Evolutionary conservation across 2,113 vertebrate species (phyloP).

Genomic region (Dipodomys spectabilis): DNA sequence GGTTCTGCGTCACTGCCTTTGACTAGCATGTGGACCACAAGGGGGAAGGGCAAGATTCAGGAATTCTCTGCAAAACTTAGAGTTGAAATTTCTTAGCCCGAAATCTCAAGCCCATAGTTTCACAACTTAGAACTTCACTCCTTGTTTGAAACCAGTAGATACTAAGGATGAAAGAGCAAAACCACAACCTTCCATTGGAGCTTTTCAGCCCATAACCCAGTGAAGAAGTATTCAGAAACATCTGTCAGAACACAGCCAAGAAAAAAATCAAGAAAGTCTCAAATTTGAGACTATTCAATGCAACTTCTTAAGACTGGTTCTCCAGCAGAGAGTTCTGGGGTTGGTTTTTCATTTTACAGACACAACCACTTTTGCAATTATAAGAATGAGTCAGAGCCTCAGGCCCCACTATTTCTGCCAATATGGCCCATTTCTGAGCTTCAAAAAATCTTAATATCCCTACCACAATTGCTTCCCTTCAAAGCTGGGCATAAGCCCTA

Average conservation of each 20-base stretch:
- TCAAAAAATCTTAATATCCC: conserved; percentile 33
- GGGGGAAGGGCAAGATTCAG: not conserved
- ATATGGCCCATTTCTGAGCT: conserved; percentile 12
- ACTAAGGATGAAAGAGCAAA: not conserved
- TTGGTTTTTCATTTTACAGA: conserved; percentile 24
- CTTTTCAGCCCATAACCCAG: not conserved
- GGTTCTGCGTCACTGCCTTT: not conserved
- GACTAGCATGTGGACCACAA: not conserved
- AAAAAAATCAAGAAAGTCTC: not conserved
- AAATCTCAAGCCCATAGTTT: not conserved
- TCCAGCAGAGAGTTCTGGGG: not conserved
- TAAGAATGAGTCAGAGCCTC: conserved; percentile 52
- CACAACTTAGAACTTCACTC: not conserved
- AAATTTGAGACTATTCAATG: not conserved
- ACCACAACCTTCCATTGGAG: not conserved
- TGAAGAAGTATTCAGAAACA: not conserved
- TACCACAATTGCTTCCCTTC: not conserved
- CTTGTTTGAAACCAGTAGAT: not conserved
- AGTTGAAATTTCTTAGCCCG: not conserved
- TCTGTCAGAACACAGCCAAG: not conserved
- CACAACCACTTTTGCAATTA: conserved; percentile 2
- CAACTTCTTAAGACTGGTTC: not conserved
- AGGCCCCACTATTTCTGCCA: conserved; percentile 1
- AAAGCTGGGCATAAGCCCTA: not conserved
- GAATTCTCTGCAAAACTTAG: not conserved